Evolutionary conservation across 2,888 invertebrate genomes (phyloP).

Genomic region (Vannuccia rotundouncinata): DNA sequence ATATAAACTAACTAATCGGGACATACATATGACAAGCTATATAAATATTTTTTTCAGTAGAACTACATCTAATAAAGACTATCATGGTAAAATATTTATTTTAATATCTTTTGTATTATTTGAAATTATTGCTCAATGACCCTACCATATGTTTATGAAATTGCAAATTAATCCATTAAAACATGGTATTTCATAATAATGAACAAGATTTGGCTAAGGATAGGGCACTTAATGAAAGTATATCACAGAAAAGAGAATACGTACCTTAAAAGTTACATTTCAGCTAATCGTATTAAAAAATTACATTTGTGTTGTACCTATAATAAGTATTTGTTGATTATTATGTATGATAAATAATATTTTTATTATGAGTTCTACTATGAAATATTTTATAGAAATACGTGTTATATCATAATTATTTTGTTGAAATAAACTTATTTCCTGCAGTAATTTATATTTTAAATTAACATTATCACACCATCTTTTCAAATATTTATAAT

Average conservation of each 20-base stretch:
- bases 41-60: not conserved
- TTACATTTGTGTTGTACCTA: too few relatives aligned
- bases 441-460: too few relatives aligned
- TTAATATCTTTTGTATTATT: constrained; percentile 26
- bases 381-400: too few relatives aligned
- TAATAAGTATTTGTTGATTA: too few relatives aligned
- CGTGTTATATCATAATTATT: too few relatives aligned
- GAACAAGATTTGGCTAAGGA: not conserved
- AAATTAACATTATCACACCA: too few relatives aligned
- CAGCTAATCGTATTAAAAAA: not conserved
- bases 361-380: too few relatives aligned
- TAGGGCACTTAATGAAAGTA: not conserved
- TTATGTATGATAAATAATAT: too few relatives aligned
- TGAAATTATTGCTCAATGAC: constrained; percentile 13
- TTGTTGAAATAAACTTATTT: too few relatives aligned
- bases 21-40: not conserved
- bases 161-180: constrained; percentile 5
- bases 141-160: constrained; percentile 17
- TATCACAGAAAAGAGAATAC: not conserved
- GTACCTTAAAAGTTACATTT: not conserved
- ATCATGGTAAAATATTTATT: not conserved
- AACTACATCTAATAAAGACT: not conserved
- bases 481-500: too few relatives aligned
- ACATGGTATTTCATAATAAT: not conserved
- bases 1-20: not conserved